Conservation (phyloP, 2,797 vertebrate genomes). For the Ptychadena robeensis region DNA sequence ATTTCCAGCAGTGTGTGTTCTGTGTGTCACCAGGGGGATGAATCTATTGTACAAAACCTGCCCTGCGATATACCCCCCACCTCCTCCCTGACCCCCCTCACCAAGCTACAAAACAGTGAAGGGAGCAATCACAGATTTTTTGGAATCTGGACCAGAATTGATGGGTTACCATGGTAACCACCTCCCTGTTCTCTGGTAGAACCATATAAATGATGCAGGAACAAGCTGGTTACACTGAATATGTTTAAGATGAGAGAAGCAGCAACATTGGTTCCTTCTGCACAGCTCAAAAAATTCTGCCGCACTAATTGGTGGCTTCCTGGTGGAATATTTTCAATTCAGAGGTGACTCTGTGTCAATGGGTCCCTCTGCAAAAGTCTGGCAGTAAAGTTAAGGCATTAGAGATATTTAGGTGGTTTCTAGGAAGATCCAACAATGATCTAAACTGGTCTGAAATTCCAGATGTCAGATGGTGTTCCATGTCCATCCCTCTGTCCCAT, state of each 20-base stretch:
- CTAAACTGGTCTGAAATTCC: too few species aligned
- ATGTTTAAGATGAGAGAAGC: constrained; percentile 53
- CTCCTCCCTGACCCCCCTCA: background rate
- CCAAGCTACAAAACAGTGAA: background rate
- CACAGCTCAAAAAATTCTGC: too few species aligned
- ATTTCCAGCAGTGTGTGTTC: constrained; percentile 11
- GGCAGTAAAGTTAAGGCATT: too few species aligned
- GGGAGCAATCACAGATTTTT: background rate
- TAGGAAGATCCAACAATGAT: too few species aligned
- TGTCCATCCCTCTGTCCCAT: too few species aligned
- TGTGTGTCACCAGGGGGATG: background rate
- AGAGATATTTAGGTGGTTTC: too few species aligned
- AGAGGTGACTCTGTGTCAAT: too few species aligned
- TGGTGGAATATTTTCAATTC: too few species aligned
- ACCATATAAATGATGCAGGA: constrained; percentile 66
- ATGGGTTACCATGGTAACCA: constrained; percentile 68
- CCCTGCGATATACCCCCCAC: background rate
- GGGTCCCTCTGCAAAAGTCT: too few species aligned
- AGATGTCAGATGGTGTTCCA: too few species aligned
- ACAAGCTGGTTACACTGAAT: constrained; percentile 55
- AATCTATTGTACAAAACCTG: background rate
- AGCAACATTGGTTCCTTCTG: too few species aligned
- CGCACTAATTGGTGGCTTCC: too few species aligned
- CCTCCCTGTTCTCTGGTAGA: constrained; percentile 64
- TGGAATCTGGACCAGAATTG: constrained; percentile 65